A percentile compares a stretch with the other conserved stretches of the same genome.
Evolutionary conservation across 2,888 invertebrate genomes (phyloP).

Genomic region (Drosophila acutilabella): DNA sequence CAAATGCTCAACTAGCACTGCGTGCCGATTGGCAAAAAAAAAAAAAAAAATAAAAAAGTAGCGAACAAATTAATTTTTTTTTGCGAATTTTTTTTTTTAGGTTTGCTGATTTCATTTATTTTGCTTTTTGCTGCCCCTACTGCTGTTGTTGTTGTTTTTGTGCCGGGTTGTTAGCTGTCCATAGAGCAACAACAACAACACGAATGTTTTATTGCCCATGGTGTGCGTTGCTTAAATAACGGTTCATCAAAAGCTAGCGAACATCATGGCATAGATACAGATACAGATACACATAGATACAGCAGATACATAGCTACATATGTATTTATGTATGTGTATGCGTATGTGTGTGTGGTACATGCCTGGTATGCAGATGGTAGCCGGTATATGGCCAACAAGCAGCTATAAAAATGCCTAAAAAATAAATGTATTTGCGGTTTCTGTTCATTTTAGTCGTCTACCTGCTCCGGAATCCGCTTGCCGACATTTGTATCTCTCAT

Average conservation of each 20-base stretch:
- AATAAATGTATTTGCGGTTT: conserved; percentile 27
- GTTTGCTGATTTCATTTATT: conserved; percentile 65
- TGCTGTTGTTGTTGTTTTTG: conserved; percentile 23
- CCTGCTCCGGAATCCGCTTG: conserved; percentile 26
- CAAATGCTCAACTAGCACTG: conserved; percentile 72
- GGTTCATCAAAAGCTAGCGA: conserved; percentile 55
- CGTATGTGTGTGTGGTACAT: conserved; percentile 7
- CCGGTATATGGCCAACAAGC: conserved; percentile 22
- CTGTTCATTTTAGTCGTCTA: conserved; percentile 21
- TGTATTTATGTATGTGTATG: background rate
- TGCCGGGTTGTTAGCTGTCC: conserved; percentile 45
- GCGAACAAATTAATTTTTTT: conserved; percentile 43
- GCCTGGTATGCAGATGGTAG: conserved; percentile 23
- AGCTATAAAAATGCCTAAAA: conserved; percentile 43
- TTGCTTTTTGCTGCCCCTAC: conserved; percentile 27
- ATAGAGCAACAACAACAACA: conserved; percentile 23
- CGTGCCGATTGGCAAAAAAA: conserved; percentile 74
- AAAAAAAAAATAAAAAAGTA: conserved; percentile 23
- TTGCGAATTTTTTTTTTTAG: conserved; percentile 43
- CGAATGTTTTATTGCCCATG: conserved; percentile 56
- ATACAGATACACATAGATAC: conserved; percentile 23
- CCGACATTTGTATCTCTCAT: conserved; percentile 1
- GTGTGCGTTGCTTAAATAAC: conserved; percentile 59
- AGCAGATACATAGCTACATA: conserved; percentile 6
- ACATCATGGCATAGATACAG: conserved; percentile 37